phyloP scores from a whole-genome alignment of 2,888 invertebrate species.

The Lordiphosa andalusiaca region DNA sequence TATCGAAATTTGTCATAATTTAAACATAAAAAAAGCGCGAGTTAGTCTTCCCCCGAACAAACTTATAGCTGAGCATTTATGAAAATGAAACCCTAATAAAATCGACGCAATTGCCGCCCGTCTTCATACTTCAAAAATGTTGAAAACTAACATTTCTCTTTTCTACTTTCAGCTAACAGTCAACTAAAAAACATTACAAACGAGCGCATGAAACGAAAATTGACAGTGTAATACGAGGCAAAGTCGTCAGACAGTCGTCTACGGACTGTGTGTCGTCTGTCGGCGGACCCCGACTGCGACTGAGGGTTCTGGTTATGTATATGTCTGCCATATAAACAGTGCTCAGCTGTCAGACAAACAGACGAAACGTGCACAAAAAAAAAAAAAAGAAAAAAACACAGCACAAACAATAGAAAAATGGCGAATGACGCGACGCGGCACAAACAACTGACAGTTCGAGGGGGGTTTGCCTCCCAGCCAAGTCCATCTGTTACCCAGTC shows the following conservation, averaged over 20 bases:
- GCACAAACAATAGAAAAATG: constrained; percentile 44
- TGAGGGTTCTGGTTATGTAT: constrained; percentile 8
- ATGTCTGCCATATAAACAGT: constrained; percentile 43
- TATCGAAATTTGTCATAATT: too few relatives aligned
- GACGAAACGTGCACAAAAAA: constrained; percentile 40
- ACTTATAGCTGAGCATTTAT: neutral
- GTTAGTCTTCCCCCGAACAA: too few relatives aligned
- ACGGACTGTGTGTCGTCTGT: constrained; percentile 2
- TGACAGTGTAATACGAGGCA: constrained; percentile 41
- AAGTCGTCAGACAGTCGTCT: constrained; percentile 34
- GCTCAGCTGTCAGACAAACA: constrained; percentile 49
- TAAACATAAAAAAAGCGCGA: too few relatives aligned
- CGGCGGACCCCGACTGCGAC: constrained; percentile 6
- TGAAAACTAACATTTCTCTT: constrained; percentile 16
- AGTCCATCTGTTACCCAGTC: constrained; percentile 33
- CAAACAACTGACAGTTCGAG: constrained; percentile 29
- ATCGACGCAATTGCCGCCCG: neutral
- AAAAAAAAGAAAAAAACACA: constrained; percentile 20
- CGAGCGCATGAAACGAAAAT: constrained; percentile 41
- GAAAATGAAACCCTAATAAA: neutral
- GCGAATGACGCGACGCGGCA: constrained; percentile 31
- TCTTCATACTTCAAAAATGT: constrained; percentile 1
- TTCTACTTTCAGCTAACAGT: constrained; percentile 6
- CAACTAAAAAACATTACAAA: constrained; percentile 33
- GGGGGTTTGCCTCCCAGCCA: constrained; percentile 3